These are phyloP conservation scores for Sinella curviseta DNA, from an alignment of 1,140 invertebrate genomes.

Conservation along the genomic window DNA sequence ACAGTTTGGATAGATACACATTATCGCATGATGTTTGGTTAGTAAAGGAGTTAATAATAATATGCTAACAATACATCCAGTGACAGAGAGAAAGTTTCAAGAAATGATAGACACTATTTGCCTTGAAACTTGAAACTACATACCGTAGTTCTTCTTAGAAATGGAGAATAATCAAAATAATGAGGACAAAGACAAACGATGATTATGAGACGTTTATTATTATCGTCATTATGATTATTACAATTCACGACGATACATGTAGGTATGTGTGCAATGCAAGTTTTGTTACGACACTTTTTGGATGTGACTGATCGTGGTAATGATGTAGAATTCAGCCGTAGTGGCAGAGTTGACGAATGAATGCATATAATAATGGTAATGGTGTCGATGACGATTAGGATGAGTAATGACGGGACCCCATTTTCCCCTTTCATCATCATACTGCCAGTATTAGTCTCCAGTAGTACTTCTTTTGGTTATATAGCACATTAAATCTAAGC, in stretches of 20 bases:
- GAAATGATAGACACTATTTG: too few relatives aligned
- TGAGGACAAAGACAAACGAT: conserved; percentile 23
- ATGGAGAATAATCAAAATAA: conserved; percentile 8
- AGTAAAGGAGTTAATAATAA: too few relatives aligned
- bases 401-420: conserved; percentile 11
- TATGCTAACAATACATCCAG: too few relatives aligned
- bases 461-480: not conserved
- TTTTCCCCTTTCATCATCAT: conserved; percentile 16
- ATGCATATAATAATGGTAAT: conserved; percentile 21
- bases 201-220: conserved; percentile 17
- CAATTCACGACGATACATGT: not conserved
- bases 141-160: too few relatives aligned
- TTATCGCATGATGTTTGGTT: too few relatives aligned
- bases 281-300: not conserved
- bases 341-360: conserved; percentile 11
- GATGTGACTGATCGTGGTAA: not conserved
- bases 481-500: not conserved
- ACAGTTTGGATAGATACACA: too few relatives aligned
- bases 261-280: not conserved
- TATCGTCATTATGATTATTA: conserved; percentile 13
- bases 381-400: conserved; percentile 14
- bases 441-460: not conserved
- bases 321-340: not conserved
- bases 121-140: too few relatives aligned
- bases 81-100: too few relatives aligned